A percentile compares a stretch with the other conserved stretches of the same genome.
Evolutionary conservation across 2,113 vertebrate species (phyloP).

Genomic region (Probosciger aterrimus): DNA sequence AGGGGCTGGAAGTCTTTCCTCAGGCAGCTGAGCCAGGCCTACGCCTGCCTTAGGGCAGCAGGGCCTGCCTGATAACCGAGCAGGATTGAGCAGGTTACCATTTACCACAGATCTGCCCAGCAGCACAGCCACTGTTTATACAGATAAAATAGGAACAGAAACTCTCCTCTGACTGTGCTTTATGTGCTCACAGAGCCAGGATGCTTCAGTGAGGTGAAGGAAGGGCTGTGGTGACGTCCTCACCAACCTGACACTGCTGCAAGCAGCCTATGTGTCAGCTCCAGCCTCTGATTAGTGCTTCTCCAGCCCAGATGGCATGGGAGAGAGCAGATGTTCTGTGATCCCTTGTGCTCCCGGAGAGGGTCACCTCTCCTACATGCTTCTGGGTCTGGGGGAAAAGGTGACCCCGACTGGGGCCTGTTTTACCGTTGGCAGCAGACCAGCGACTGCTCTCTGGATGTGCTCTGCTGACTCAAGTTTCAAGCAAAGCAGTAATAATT

Average conservation of each 20-base stretch:
- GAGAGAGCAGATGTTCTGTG: background rate
- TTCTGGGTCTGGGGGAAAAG: background rate
- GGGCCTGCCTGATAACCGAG: rapidly evolving
- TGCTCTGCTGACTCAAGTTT: background rate
- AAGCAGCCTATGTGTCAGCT: background rate
- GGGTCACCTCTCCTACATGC: background rate
- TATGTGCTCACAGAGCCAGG: background rate
- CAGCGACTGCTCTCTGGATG: background rate
- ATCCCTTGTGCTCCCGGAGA: background rate
- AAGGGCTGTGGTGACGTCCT: background rate
- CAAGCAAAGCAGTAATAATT: background rate
- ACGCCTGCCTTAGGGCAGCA: background rate
- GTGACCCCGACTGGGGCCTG: background rate
- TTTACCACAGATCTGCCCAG: background rate
- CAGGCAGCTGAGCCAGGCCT: background rate
- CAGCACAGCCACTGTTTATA: rapidly evolving
- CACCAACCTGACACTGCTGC: background rate
- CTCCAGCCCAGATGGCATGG: background rate
- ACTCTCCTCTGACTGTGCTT: rapidly evolving
- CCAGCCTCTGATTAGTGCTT: background rate
- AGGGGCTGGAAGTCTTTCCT: background rate
- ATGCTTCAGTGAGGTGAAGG: rapidly evolving
- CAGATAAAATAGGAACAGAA: rapidly evolving
- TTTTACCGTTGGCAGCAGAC: background rate
- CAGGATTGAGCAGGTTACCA: rapidly evolving